phyloP scores from a whole-genome alignment of 1,140 invertebrate species.

The Scaptomyza pallida region DNA sequence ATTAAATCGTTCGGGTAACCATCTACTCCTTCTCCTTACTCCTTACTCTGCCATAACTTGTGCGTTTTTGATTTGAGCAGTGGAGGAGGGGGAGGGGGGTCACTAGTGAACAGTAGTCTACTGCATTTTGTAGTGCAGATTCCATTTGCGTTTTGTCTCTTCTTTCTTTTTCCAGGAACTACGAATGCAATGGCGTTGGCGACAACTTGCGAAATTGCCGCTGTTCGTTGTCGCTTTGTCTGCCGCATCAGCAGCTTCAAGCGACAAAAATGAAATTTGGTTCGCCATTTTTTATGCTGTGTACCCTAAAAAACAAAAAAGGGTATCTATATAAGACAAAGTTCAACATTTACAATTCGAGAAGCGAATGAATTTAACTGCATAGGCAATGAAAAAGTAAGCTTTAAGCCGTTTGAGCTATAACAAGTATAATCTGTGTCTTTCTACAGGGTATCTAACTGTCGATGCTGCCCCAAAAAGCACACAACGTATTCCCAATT shows the following conservation, averaged over 20 bases:
- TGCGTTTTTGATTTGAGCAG: slow-evolving; percentile 38
- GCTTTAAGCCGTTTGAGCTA: no score
- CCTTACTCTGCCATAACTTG: slow-evolving; percentile 33
- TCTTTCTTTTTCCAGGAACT: slow-evolving; percentile 21
- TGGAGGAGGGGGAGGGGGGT: background rate
- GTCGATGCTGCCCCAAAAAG: background rate
- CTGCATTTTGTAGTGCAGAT: slow-evolving; percentile 30
- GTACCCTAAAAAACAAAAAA: background rate
- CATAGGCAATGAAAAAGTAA: no score
- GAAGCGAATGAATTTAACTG: background rate
- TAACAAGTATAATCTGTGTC: no score
- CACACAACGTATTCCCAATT: background rate
- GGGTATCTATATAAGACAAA: slow-evolving; percentile 10
- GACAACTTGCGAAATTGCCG: slow-evolving; percentile 40
- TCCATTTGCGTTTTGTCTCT: background rate
- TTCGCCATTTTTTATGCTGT: slow-evolving; percentile 23
- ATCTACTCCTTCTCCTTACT: slow-evolving; percentile 20
- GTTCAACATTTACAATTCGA: background rate
- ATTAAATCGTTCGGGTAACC: slow-evolving; percentile 69
- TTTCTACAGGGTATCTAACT: background rate
- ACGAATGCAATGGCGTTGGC: slow-evolving; percentile 5
- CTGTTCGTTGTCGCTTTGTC: slow-evolving; percentile 36
- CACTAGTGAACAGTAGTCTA: slow-evolving; percentile 2
- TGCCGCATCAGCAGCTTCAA: slow-evolving; percentile 35
- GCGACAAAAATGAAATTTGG: slow-evolving; percentile 52